These are phyloP conservation scores for Agonum fuliginosum DNA, from an alignment of 2,888 invertebrate species.

Conservation along the genomic window DNA sequence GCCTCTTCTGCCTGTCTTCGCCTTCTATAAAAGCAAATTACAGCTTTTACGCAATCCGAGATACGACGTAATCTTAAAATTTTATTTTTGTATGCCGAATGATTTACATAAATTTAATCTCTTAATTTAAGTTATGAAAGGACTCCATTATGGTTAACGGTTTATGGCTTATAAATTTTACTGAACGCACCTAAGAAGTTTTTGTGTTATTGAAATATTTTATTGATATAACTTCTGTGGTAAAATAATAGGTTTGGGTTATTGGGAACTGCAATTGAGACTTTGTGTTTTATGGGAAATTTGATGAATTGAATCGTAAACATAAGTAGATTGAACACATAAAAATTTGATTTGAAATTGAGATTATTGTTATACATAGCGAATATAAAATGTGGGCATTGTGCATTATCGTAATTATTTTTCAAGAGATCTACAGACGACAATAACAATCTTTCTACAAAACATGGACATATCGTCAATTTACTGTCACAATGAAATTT, in stretches of 20 bases:
- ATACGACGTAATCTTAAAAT: slow-evolving; percentile 1
- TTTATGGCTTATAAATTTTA: slow-evolving; percentile 46
- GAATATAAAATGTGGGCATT: too few species aligned
- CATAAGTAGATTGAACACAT: slow-evolving; percentile 1
- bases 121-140: slow-evolving; percentile 50
- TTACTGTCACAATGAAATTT: too few species aligned
- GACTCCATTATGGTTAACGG: slow-evolving; percentile 16
- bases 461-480: too few species aligned
- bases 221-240: slow-evolving; percentile 48
- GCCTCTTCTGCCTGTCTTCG: not conserved
- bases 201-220: slow-evolving; percentile 10
- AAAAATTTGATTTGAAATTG: slow-evolving; percentile 19
- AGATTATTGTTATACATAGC: too few species aligned
- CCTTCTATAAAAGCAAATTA: not conserved
- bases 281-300: slow-evolving; percentile 18
- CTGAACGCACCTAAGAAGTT: not conserved
- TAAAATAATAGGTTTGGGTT: slow-evolving; percentile 32
- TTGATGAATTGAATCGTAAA: slow-evolving; percentile 7
- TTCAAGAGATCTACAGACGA: too few species aligned
- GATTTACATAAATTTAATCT: slow-evolving; percentile 55
- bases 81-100: not conserved
- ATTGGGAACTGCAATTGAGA: slow-evolving; percentile 6
- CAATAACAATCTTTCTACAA: too few species aligned
- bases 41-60: not conserved
- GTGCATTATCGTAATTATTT: too few species aligned